These are phyloP conservation scores for Sminthurides aquaticus DNA, from an alignment of 2,888 invertebrate genomes.

Conservation along the genomic window DNA sequence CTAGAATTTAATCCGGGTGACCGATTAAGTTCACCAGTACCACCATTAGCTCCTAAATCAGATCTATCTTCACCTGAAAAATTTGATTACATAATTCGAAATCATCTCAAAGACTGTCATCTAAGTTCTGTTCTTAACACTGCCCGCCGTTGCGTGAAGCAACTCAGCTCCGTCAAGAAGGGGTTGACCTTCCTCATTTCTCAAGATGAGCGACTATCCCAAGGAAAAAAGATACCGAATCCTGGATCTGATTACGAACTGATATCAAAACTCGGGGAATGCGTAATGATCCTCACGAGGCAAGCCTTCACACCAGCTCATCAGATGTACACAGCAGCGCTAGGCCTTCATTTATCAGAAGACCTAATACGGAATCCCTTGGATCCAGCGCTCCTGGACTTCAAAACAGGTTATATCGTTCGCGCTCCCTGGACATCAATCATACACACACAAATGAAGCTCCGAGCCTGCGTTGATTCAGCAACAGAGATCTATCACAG, in stretches of 20 bases:
- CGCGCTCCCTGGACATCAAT: slow-evolving; percentile 11
- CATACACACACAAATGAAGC: slow-evolving; percentile 31
- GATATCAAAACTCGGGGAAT: slow-evolving; percentile 11
- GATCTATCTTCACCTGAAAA: not conserved
- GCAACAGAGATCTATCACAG: slow-evolving; percentile 33
- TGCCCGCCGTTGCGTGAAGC: slow-evolving; percentile 26
- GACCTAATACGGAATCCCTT: slow-evolving; percentile 38
- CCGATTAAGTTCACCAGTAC: slow-evolving; percentile 11
- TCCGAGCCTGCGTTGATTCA: slow-evolving; percentile 31
- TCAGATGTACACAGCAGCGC: slow-evolving; percentile 34
- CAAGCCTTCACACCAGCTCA: slow-evolving; percentile 40
- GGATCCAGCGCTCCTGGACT: slow-evolving; percentile 30
- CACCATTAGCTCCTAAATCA: slow-evolving; percentile 8
- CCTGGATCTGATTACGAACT: slow-evolving; percentile 25
- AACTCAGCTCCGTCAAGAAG: slow-evolving; percentile 31
- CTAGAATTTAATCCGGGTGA: slow-evolving; percentile 18
- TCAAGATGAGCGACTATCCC: slow-evolving; percentile 34
- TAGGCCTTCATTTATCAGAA: slow-evolving; percentile 35
- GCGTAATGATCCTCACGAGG: slow-evolving; percentile 28
- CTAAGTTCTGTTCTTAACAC: slow-evolving; percentile 35
- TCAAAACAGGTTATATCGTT: slow-evolving; percentile 8
- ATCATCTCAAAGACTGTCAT: slow-evolving; percentile 23
- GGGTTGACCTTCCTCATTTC: slow-evolving; percentile 29
- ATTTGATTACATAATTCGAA: not conserved
- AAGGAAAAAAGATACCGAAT: slow-evolving; percentile 25